Evolutionary conservation across 2,113 vertebrate genomes (phyloP).

Genomic region (Labeo rohita): DNA sequence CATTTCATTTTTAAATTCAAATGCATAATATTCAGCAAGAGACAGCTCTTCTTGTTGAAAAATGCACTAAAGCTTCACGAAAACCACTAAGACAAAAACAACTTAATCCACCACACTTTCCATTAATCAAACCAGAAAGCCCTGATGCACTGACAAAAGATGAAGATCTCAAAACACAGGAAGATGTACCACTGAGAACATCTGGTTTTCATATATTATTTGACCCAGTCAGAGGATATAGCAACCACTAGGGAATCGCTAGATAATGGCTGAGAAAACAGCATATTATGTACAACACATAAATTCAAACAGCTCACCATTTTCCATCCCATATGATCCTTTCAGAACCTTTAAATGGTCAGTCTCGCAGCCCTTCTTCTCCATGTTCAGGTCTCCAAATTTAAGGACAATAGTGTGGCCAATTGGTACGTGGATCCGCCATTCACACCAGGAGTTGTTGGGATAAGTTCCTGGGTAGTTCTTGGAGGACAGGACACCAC

Average conservation of each 20-base stretch:
- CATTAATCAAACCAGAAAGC: neutral
- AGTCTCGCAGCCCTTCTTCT: conserved; percentile 78
- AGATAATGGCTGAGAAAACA: conserved; percentile 3
- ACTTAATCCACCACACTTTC: neutral
- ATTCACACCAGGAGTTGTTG: conserved; percentile 82
- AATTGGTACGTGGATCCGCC: conserved; percentile 76
- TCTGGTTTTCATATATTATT: neutral
- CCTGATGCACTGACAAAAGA: neutral
- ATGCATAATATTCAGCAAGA: neutral
- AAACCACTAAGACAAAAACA: neutral
- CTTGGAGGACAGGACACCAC: conserved; percentile 82
- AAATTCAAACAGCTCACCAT: conserved; percentile 50
- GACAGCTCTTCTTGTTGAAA: neutral
- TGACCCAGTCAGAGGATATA: neutral
- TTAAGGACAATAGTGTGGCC: conserved; percentile 80
- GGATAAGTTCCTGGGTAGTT: conserved; percentile 86
- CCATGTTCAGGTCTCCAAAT: conserved; percentile 84
- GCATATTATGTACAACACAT: neutral
- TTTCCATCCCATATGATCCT: conserved; percentile 58
- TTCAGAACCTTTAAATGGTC: conserved; percentile 79
- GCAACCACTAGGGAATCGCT: neutral
- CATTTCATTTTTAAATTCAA: neutral
- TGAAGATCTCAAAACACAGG: neutral
- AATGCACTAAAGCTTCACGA: neutral
- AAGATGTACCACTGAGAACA: neutral